These are phyloP conservation scores for Vanessa atalanta DNA, from an alignment of 1,140 invertebrate species.

Conservation along the genomic window DNA sequence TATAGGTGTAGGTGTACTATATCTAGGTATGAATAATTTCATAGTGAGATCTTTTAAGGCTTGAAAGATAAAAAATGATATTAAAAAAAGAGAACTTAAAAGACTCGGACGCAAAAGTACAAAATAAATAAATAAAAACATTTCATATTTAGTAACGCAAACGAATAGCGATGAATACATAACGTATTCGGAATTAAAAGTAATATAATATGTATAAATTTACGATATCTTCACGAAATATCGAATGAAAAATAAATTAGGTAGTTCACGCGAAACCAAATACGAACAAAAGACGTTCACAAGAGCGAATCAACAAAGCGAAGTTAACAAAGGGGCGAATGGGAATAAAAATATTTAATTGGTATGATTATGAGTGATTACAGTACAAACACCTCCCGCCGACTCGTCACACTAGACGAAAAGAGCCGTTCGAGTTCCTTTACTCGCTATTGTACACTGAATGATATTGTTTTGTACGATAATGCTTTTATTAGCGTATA, in stretches of 20 bases:
- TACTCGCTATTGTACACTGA: slow-evolving; percentile 12
- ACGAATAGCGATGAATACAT: no score
- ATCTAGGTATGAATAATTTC: no score
- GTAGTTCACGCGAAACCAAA: slow-evolving; percentile 36
- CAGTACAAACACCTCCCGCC: slow-evolving; percentile 71
- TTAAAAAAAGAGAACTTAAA: no score
- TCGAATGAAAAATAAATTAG: slow-evolving; percentile 37
- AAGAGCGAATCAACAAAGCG: slow-evolving; percentile 63
- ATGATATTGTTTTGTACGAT: slow-evolving; percentile 14
- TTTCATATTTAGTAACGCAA: no score
- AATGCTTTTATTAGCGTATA: slow-evolving; percentile 1
- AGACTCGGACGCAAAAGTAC: no score
- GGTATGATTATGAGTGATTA: slow-evolving; percentile 74
- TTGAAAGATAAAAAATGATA: no score
- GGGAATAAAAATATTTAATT: slow-evolving; percentile 79
- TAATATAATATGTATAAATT: background rate
- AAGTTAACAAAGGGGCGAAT: slow-evolving; percentile 62
- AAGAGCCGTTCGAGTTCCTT: slow-evolving; percentile 21
- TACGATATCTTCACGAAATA: background rate
- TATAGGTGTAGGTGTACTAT: no score
- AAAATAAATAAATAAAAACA: no score
- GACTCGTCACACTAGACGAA: slow-evolving; percentile 50
- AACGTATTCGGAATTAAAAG: background rate
- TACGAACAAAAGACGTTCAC: slow-evolving; percentile 57
- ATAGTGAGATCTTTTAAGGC: no score